Conservation (phyloP, 2,888 invertebrate species). For the Amiota mariae region DNA sequence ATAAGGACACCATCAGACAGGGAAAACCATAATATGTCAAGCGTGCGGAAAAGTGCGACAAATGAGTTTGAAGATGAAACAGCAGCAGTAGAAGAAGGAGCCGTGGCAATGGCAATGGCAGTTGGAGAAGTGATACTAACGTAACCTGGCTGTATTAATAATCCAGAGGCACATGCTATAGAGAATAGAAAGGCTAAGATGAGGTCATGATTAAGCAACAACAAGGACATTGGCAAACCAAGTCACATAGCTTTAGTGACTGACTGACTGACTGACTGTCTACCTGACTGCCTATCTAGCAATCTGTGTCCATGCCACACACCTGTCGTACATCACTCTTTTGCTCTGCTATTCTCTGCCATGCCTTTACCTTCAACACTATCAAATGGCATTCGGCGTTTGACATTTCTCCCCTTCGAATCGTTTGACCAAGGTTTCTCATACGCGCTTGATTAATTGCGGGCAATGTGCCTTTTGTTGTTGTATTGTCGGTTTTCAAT, state of each 20-base stretch:
- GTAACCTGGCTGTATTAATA: too few relatives aligned
- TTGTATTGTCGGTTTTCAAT: slow-evolving; percentile 12
- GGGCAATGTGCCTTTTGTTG: not conserved
- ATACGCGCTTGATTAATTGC: slow-evolving; percentile 27
- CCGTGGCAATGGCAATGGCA: slow-evolving; percentile 23
- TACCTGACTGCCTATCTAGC: too few relatives aligned
- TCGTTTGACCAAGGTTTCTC: not conserved
- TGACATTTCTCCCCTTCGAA: not conserved
- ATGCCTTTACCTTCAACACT: too few relatives aligned
- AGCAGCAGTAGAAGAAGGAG: not conserved
- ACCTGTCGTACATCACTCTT: too few relatives aligned
- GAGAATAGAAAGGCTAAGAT: too few relatives aligned
- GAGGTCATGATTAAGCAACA: not conserved
- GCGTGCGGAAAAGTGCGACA: slow-evolving; percentile 3
- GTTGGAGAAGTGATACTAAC: not conserved
- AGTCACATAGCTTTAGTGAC: not conserved
- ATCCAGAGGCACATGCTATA: too few relatives aligned
- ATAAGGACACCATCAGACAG: too few relatives aligned
- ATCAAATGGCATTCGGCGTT: not conserved
- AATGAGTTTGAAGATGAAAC: slow-evolving; percentile 6
- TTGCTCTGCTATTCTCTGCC: too few relatives aligned
- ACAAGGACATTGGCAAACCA: not conserved
- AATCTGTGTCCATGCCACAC: too few relatives aligned
- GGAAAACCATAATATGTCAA: slow-evolving; percentile 15
- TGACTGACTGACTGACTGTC: not conserved